Conservation (phyloP, 2,797 vertebrate genomes). For the Leptatherina wallacei region DNA sequence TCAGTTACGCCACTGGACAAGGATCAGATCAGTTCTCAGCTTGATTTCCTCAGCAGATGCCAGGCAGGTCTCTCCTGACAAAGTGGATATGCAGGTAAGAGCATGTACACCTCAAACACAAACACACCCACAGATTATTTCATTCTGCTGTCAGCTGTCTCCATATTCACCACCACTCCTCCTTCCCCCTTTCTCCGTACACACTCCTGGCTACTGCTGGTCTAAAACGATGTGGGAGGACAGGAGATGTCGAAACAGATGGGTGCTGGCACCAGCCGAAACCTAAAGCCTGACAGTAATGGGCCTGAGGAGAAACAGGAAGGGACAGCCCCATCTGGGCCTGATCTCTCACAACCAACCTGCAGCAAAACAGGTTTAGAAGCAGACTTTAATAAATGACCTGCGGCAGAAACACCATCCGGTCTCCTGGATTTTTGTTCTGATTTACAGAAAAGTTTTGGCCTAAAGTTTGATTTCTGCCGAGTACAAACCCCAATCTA, state of each 20-base stretch:
- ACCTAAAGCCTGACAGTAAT: slow-evolving; percentile 64
- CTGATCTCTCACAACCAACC: slow-evolving; percentile 36
- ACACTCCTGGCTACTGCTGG: slow-evolving; percentile 35
- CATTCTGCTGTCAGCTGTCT: slow-evolving; percentile 52
- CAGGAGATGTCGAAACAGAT: slow-evolving; percentile 64
- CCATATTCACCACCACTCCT: slow-evolving; percentile 35
- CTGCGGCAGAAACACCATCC: slow-evolving; percentile 15
- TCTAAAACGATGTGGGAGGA: slow-evolving; percentile 64
- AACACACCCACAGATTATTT: slow-evolving; percentile 30
- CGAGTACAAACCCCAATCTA: background rate
- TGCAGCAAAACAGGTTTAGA: slow-evolving; percentile 50
- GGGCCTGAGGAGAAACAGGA: slow-evolving; percentile 48
- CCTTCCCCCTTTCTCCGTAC: slow-evolving; percentile 31
- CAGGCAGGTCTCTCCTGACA: slow-evolving; percentile 12
- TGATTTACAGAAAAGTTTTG: slow-evolving; percentile 23
- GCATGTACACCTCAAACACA: slow-evolving; percentile 15
- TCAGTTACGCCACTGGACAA: slow-evolving; percentile 1
- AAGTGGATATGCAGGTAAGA: slow-evolving; percentile 2
- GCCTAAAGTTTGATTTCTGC: slow-evolving; percentile 2
- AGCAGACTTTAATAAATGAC: slow-evolving; percentile 24
- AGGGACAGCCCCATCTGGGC: slow-evolving; percentile 56
- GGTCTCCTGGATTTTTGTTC: background rate
- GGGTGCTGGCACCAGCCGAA: slow-evolving; percentile 59
- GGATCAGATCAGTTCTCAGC: background rate
- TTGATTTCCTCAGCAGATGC: background rate